Percentiles rank a stretch among this genome's conserved stretches.
Conservation (phyloP, 2,113 vertebrate species). For the Opisthocomus hoazin region DNA sequence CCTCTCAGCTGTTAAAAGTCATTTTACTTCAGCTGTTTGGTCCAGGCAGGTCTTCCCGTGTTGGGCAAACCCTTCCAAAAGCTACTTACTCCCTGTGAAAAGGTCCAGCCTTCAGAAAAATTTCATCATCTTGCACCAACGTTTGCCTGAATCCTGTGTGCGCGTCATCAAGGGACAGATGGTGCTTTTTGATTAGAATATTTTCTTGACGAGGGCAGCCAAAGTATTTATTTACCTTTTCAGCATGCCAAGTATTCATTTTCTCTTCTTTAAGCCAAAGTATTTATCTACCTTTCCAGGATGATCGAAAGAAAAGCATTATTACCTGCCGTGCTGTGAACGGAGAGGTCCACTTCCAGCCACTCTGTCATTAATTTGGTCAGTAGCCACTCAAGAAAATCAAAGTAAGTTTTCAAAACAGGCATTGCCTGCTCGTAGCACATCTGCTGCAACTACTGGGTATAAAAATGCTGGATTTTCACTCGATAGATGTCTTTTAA, state of each 20-base stretch:
- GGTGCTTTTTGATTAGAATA: neutral
- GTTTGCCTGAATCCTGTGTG: too few relatives aligned
- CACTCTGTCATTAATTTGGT: neutral
- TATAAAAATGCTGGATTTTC: neutral
- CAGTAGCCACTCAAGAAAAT: neutral
- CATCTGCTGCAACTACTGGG: neutral
- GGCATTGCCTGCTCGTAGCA: fast-evolving
- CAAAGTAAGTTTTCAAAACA: neutral
- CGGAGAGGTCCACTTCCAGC: neutral
- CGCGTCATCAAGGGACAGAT: neutral
- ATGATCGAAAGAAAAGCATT: neutral
- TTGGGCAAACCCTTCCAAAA: neutral
- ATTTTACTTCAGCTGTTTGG: neutral
- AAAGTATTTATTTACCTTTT: neutral
- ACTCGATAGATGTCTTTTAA: fast-evolving
- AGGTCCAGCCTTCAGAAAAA: neutral
- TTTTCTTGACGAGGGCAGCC: neutral
- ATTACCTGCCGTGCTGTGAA: neutral
- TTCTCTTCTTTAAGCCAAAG: neutral
- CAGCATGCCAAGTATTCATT: too few relatives aligned
- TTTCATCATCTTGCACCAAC: neutral
- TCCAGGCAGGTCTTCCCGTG: neutral
- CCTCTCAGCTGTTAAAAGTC: neutral
- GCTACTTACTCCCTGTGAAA: fast-evolving
- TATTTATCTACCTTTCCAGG: neutral